A percentile compares a stretch with the other conserved stretches of the same genome.
Conservation (phyloP, 2,113 vertebrate species). For the Zosterops hypoxanthus region DNA sequence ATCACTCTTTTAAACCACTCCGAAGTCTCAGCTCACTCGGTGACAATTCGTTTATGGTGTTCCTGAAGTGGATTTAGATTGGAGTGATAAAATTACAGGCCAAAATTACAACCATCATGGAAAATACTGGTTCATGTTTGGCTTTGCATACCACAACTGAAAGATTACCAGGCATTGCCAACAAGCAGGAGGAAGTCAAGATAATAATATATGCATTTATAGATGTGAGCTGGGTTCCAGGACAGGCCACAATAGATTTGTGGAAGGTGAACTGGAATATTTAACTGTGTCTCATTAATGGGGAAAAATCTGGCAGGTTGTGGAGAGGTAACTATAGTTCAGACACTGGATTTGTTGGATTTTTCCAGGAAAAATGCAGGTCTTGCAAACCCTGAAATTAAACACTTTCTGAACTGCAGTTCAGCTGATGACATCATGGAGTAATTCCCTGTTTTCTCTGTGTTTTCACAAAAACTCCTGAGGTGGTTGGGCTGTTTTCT, state of each 20-base stretch:
- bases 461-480: background rate
- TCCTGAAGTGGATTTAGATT: slow-evolving; percentile 83
- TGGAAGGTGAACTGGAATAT: slow-evolving; percentile 38
- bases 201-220: background rate
- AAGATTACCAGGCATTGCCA: slow-evolving; percentile 68
- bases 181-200: slow-evolving; percentile 63
- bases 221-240: background rate
- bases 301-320: slow-evolving; percentile 49
- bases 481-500: background rate
- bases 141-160: slow-evolving; percentile 75
- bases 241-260: slow-evolving; percentile 28
- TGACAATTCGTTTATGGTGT: slow-evolving; percentile 82
- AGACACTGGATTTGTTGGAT: background rate
- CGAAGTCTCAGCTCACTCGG: slow-evolving; percentile 71
- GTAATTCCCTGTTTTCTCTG: background rate
- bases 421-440: background rate
- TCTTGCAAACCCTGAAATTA: background rate
- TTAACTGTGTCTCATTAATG: slow-evolving; percentile 26
- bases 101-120: slow-evolving; percentile 78
- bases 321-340: background rate
- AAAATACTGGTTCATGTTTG: slow-evolving; percentile 76
- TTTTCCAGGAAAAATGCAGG: background rate
- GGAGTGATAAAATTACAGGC: slow-evolving; percentile 82
- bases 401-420: background rate
- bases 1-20: slow-evolving; percentile 75